Evolutionary conservation across 2,888 invertebrate genomes (phyloP).

Genomic region (Drosophila yooni): DNA sequence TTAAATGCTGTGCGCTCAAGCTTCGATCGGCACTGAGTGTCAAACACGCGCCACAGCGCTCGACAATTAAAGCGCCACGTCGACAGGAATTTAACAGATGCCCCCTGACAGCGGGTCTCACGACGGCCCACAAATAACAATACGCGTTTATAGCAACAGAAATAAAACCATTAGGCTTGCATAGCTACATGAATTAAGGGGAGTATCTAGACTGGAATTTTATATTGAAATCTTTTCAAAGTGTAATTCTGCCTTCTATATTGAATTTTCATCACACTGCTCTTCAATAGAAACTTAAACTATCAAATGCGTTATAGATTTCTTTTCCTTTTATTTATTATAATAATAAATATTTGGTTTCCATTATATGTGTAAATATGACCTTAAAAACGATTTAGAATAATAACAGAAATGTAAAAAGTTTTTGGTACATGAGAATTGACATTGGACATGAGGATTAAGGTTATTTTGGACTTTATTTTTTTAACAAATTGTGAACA

Average conservation of each 20-base stretch:
- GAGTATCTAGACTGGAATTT: not conserved
- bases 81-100: constrained; percentile 44
- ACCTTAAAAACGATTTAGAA: not conserved
- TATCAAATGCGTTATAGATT: not conserved
- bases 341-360: not conserved
- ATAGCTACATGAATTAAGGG: not conserved
- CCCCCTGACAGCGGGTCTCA: constrained; percentile 17
- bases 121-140: not conserved
- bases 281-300: not conserved
- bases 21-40: constrained; percentile 41
- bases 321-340: not conserved
- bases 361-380: not conserved
- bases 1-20: constrained; percentile 44
- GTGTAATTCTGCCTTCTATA: not conserved
- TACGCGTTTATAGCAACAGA: not conserved
- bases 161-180: not conserved
- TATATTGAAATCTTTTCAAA: not conserved
- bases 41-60: constrained; percentile 43
- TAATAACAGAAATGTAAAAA: not conserved
- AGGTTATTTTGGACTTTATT: not conserved
- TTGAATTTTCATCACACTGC: not conserved
- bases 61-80: constrained; percentile 54
- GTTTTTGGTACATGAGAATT: not conserved
- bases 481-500: not conserved
- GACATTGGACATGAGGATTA: not conserved